phyloP scores from a whole-genome alignment of 2,888 invertebrate species.

The Branchellion lobata region DNA sequence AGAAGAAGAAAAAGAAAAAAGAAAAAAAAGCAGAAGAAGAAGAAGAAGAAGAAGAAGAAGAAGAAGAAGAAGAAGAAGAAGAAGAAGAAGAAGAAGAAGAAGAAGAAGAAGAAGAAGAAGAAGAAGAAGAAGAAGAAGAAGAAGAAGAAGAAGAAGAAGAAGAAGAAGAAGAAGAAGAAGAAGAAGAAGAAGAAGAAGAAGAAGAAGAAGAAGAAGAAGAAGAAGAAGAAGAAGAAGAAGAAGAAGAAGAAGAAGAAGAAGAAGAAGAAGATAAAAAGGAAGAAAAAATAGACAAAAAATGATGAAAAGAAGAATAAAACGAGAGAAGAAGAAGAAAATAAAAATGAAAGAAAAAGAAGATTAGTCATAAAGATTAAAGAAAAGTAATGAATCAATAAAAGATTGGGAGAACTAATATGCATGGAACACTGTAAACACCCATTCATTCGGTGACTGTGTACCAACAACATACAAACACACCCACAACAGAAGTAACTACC shows the following conservation, averaged over 20 bases:
- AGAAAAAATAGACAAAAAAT: too few species aligned
- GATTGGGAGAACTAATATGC: too few species aligned
- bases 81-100: slow-evolving; percentile 4
- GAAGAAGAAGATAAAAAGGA: background rate
- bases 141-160: slow-evolving; percentile 48
- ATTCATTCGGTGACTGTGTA: too few species aligned
- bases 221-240: slow-evolving; percentile 5
- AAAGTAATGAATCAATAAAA: too few species aligned
- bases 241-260: background rate
- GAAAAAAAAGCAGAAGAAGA: slow-evolving; percentile 44
- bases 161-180: slow-evolving; percentile 46
- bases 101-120: slow-evolving; percentile 45
- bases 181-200: slow-evolving; percentile 46
- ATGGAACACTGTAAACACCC: too few species aligned
- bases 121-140: slow-evolving; percentile 49
- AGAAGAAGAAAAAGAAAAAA: background rate
- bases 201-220: background rate
- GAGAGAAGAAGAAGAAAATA: too few species aligned
- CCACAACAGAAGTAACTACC: too few species aligned
- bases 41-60: slow-evolving; percentile 48
- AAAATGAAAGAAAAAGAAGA: too few species aligned
- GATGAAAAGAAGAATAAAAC: too few species aligned
- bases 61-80: slow-evolving; percentile 48
- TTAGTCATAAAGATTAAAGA: too few species aligned
- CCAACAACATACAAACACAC: too few species aligned